Evolutionary conservation across 2,113 vertebrate species (phyloP), one percentile per base, ranked within the genome.

Genomic region (Papio anubis): DNA sequence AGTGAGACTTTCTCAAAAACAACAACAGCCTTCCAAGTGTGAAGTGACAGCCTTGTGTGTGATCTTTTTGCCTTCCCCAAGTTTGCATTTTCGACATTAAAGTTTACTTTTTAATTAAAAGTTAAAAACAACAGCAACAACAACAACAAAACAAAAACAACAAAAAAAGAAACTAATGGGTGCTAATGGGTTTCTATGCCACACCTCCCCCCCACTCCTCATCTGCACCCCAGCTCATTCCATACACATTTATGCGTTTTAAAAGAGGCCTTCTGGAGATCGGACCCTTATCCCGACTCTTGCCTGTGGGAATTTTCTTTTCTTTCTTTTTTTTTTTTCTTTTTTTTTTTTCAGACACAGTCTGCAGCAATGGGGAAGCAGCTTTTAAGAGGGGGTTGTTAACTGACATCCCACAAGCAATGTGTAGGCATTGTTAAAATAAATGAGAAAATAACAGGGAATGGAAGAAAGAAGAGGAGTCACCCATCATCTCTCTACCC

Each of bases 371-470:
- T 57, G n/a, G 45, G 52, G 80, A 92, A 80, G 32, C 27, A 35
- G 35, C 40, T 25, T 59, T 59, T 57, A n/a, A 81, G 57, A 13
- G 76, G 81, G 81, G 50, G 35, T 64, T 30, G 20, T 17, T 72
- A 50, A 68, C 6, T 6, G 6, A n/a, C 81, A 21, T 70, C 52
- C 35, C 9, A 38, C 38, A 27, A 70, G 72, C 43, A 43, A 55
- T 45, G 86, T 52, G 25, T 40, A 57, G 52, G 68, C 83, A 88
- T 80, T 88, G 78, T 72, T 89, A 61, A 32, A 64, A 80, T 55
- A 30, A 92, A 59, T 86, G 90, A 92, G 88, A 85, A 96, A 94
- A 91, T 66, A 27, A 27, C 9, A 72, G 64, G n/a, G 73, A 66
- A 8, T 55, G 11, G 43, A 70, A 87, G 73, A 43, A 64, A 86